Evolutionary conservation across 2,113 vertebrate species (phyloP).

Genomic region (Neofelis nebulosa): DNA sequence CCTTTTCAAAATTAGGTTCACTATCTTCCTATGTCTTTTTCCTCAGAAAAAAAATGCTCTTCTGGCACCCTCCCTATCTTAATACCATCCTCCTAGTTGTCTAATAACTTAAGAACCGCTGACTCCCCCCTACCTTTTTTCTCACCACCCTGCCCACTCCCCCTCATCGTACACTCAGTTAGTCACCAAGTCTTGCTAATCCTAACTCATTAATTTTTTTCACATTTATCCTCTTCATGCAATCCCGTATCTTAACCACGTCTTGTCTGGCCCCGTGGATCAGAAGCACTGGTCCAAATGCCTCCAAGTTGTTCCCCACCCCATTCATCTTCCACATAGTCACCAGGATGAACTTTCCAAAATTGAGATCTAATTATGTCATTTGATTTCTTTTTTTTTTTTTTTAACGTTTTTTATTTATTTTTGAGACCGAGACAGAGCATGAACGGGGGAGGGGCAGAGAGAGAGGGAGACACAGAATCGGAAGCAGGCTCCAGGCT

Average conservation of each 20-base stretch:
- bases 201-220: neutral
- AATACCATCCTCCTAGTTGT: neutral
- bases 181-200: conserved; percentile 1
- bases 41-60: neutral
- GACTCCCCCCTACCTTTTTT: neutral
- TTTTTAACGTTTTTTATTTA: too few relatives aligned
- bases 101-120: neutral
- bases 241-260: neutral
- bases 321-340: neutral
- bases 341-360: neutral
- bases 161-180: neutral
- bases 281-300: neutral
- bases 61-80: neutral
- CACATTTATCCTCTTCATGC: neutral
- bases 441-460: too few relatives aligned
- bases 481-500: too few relatives aligned
- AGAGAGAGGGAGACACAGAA: too few relatives aligned
- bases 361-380: neutral
- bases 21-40: neutral
- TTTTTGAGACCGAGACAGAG: too few relatives aligned
- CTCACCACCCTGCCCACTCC: neutral
- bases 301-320: neutral
- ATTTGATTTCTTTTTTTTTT: too few relatives aligned
- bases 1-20: neutral
- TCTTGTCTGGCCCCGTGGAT: neutral